Evolutionary conservation across 1,140 invertebrate genomes (phyloP).

Genomic region (Scaptomyza hsui): DNA sequence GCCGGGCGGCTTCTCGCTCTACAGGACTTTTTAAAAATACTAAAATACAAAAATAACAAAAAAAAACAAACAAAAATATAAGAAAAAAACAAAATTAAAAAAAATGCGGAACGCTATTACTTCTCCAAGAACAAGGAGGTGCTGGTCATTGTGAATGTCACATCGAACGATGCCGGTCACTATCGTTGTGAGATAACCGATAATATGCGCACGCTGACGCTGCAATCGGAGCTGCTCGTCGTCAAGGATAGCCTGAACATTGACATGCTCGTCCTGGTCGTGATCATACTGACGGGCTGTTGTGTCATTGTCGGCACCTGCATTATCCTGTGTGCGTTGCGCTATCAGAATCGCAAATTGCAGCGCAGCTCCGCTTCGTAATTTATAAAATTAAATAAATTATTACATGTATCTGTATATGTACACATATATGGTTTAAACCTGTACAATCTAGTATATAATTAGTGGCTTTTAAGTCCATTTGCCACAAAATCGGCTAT

Average conservation of each 20-base stretch:
- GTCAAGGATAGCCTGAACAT: constrained; percentile 84
- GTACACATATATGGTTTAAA: constrained; percentile 41
- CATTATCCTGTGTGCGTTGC: constrained; percentile 95
- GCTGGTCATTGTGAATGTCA: too few relatives aligned
- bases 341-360: constrained; percentile 88
- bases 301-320: constrained; percentile 95
- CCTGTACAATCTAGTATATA: too few relatives aligned
- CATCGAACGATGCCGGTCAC: too few relatives aligned
- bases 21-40: too few relatives aligned
- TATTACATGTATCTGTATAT: constrained; percentile 39
- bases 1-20: too few relatives aligned
- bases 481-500: constrained; percentile 54
- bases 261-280: constrained; percentile 87
- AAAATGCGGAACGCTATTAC: constrained; percentile 87
- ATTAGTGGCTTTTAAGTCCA: constrained; percentile 42
- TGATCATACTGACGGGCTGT: constrained; percentile 95
- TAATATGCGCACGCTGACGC: constrained; percentile 64
- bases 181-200: too few relatives aligned
- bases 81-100: too few relatives aligned
- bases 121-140: too few relatives aligned
- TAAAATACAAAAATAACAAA: too few relatives aligned
- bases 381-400: constrained; percentile 73
- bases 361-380: constrained; percentile 73
- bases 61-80: too few relatives aligned
- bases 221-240: constrained; percentile 83